These are phyloP conservation scores for Ochropleura leucogaster DNA, from an alignment of 2,888 invertebrate species.

Conservation along the genomic window DNA sequence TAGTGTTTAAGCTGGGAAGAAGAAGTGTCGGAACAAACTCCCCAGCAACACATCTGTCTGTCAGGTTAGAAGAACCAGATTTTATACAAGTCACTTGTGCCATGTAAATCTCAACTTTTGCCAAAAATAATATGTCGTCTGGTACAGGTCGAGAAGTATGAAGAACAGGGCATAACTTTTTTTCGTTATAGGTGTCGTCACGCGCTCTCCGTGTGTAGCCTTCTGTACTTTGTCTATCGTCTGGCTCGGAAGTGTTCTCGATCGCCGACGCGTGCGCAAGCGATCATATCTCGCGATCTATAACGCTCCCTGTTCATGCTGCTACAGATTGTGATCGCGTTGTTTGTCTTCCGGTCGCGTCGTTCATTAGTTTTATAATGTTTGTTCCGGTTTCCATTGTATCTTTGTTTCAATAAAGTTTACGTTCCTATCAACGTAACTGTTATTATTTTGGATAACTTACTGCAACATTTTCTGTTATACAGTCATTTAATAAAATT, in stretches of 20 bases:
- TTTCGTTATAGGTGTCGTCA: background rate
- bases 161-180: no score
- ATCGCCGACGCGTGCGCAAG: slow-evolving; percentile 46
- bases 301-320: slow-evolving; percentile 50
- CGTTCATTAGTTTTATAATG: slow-evolving; percentile 23
- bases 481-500: no score
- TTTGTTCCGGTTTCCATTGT: slow-evolving; percentile 32
- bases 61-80: no score
- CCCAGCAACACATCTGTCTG: no score
- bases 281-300: slow-evolving; percentile 60
- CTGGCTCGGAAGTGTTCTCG: slow-evolving; percentile 42
- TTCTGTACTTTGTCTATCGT: slow-evolving; percentile 2
- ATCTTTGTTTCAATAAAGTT: slow-evolving; percentile 8
- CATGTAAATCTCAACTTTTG: no score
- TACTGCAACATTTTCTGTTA: no score
- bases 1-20: no score
- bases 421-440: background rate
- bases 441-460: background rate
- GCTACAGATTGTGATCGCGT: slow-evolving; percentile 36
- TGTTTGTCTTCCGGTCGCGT: slow-evolving; percentile 45
- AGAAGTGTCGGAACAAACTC: no score
- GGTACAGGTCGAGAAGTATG: no score
- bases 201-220: background rate
- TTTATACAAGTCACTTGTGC: no score
- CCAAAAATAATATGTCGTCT: no score